Conservation (phyloP, 2,888 invertebrate genomes). For the Incurvaria masculella region DNA sequence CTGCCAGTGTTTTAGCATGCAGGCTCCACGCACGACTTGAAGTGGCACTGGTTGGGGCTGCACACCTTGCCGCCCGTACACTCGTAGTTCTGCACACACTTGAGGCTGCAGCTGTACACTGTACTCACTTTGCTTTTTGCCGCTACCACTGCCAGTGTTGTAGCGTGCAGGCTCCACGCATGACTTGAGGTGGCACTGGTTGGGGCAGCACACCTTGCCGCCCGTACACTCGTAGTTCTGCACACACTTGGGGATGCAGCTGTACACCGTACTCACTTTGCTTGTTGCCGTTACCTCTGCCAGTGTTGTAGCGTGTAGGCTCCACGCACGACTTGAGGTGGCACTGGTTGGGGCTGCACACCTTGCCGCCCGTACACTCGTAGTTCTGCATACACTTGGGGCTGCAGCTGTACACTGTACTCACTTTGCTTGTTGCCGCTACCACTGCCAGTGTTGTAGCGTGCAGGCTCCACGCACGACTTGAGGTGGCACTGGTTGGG, state of each 20-base stretch:
- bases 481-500: constrained; percentile 66
- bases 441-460: constrained; percentile 26
- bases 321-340: constrained; percentile 64
- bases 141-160: constrained; percentile 26
- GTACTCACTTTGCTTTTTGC: constrained; percentile 49
- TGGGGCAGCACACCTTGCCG: constrained; percentile 67
- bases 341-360: constrained; percentile 69
- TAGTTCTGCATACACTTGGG: constrained; percentile 66
- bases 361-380: constrained; percentile 63
- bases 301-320: constrained; percentile 29
- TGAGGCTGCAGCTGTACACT: constrained; percentile 64
- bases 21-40: constrained; percentile 61
- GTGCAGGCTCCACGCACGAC: constrained; percentile 57
- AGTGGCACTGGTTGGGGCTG: constrained; percentile 67
- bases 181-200: constrained; percentile 66
- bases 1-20: constrained; percentile 27
- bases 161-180: constrained; percentile 50
- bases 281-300: constrained; percentile 30
- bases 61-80: constrained; percentile 67
- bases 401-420: constrained; percentile 63
- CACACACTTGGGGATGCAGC: constrained; percentile 66
- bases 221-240: constrained; percentile 65
- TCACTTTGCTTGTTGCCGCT: constrained; percentile 38
- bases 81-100: constrained; percentile 63
- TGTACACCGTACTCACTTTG: constrained; percentile 59